phyloP scores from a whole-genome alignment of 2,113 vertebrate species.

The Equus quagga region DNA sequence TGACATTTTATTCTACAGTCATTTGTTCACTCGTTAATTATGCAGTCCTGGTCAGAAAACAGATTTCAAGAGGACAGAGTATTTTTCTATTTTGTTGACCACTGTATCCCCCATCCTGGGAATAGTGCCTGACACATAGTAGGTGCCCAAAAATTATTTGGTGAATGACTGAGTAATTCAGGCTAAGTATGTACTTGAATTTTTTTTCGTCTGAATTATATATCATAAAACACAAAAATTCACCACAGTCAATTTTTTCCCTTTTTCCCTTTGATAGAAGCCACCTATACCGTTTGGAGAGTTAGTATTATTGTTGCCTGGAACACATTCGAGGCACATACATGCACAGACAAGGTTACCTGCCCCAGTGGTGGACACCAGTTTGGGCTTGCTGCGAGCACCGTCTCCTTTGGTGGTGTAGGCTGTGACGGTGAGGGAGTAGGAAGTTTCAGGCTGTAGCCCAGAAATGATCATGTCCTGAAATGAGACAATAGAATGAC shows the following conservation, averaged over 20 bases:
- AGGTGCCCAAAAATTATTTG: background rate
- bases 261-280: background rate
- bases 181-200: background rate
- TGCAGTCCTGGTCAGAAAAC: background rate
- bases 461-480: constrained; percentile 98
- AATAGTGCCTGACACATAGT: background rate
- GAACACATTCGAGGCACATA: background rate
- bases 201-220: background rate
- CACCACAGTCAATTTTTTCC: background rate
- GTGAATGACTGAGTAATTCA: background rate
- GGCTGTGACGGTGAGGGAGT: constrained; percentile 97
- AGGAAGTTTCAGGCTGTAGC: constrained; percentile 96
- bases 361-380: constrained; percentile 97
- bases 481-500: constrained; percentile 76
- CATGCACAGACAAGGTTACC: constrained; percentile 86
- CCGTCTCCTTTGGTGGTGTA: constrained; percentile 99
- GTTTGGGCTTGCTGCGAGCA: constrained; percentile 97
- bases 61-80: background rate
- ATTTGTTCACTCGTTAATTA: background rate
- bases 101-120: background rate
- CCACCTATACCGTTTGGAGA: background rate
- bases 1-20: background rate
- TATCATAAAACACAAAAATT: background rate
- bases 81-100: background rate
- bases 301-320: background rate